Conservation (phyloP, 2,113 vertebrate species). For the Dinomys branickii region DNA sequence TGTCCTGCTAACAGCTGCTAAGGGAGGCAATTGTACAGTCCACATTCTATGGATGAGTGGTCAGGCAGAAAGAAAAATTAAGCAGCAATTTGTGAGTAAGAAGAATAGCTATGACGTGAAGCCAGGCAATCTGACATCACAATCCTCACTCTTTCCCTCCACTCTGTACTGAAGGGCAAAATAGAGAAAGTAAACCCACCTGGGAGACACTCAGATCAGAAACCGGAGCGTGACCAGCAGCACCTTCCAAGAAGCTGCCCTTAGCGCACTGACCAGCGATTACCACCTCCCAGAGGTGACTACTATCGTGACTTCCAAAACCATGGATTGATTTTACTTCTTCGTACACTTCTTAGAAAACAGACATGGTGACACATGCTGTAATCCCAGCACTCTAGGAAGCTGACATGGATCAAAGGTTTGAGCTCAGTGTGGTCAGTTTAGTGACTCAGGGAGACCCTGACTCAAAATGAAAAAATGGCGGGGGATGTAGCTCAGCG, state of each 20-base stretch:
- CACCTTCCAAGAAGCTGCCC: background rate
- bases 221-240: background rate
- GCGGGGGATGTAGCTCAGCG: background rate
- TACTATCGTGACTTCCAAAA: background rate
- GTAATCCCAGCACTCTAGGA: background rate
- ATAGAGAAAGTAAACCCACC: background rate
- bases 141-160: background rate
- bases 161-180: background rate
- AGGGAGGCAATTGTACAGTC: background rate
- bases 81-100: background rate
- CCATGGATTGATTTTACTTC: background rate
- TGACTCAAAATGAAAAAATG: background rate
- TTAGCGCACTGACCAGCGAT: background rate
- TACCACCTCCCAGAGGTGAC: background rate
- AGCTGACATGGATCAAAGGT: background rate
- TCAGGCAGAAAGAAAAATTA: slow-evolving; percentile 30
- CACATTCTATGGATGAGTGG: slow-evolving; percentile 24
- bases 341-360: background rate
- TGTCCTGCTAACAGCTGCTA: background rate
- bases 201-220: background rate
- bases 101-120: slow-evolving; percentile 22
- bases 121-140: background rate
- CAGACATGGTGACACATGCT: background rate
- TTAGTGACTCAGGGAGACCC: background rate
- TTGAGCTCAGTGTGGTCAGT: background rate